Base-by-base conservation (phyloP, 2,113 vertebrate genomes). In the Periophthalmodon schlosseri region DNA sequence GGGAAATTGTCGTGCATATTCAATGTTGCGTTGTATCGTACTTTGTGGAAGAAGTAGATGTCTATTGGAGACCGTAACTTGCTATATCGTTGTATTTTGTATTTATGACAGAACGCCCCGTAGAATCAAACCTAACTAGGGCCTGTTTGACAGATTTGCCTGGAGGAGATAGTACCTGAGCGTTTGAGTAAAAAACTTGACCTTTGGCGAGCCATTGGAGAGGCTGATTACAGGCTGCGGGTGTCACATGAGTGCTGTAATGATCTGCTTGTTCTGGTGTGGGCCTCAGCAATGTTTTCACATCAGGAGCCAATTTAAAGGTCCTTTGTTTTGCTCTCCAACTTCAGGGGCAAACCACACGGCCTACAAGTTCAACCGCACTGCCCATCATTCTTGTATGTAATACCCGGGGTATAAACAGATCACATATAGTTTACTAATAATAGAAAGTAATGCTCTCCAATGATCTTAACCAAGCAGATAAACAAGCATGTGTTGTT, bases 291-390 rank as follows among this genome's bases (percentile, higher is more conserved):
- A 92, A 92, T 94, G 94, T 96, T 96, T 96, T 95, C 94, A 95
- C 94, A 96, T 96, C 94, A 96, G 94, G 94, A 95, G 95, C 93
- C 94, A 96, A 95, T 96, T 97, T 95, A 96, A 93, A 94, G 94
- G 87, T 93, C 94, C 69, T 96, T 95, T 96, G 93, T 95, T 96
- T 94, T 94, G 92, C 93, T 94, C 94, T 95, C 93, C 93, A 95
- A 95, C 94, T 95, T 92, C 91, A 88, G 91, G 93, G 88, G 88
- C 91, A 89, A 92, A 94, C 89, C 94, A 88, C 92, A 91, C 93
- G 92, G 89, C 69, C 91, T 69, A 65, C 79, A 84, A 82, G 80
- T 87, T 82, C 70, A 84, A 36, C 57, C 73, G 66, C 28, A 63
- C 33, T 15, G 68, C 69, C 78, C 69, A 76, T 65, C 34, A 16